A percentile compares a stretch with the other conserved stretches of the same genome.
These are phyloP conservation scores for Intellagama lesueurii DNA, from an alignment of 2,797 vertebrate species.

Conservation along the genomic window DNA sequence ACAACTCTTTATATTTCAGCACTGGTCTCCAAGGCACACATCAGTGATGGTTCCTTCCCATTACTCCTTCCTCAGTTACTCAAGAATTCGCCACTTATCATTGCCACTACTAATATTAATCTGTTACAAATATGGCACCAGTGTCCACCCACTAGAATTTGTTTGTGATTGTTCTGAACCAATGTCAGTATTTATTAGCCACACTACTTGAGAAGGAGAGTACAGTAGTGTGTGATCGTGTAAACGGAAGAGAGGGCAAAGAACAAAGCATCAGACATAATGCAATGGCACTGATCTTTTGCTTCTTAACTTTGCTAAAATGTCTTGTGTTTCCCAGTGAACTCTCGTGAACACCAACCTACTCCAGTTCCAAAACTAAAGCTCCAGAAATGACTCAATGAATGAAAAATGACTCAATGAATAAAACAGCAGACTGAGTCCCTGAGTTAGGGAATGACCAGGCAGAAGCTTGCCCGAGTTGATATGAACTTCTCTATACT, in stretches of 20 bases:
- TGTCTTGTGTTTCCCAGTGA: not conserved
- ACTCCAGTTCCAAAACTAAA: not conserved
- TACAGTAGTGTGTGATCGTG: not conserved
- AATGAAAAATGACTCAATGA: not conserved
- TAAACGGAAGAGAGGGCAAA: not conserved
- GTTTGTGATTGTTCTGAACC: not conserved
- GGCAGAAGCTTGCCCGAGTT: too few relatives aligned
- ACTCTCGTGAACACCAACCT: not conserved
- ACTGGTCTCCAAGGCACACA: not conserved
- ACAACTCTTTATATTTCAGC: not conserved
- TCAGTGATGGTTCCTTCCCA: not conserved
- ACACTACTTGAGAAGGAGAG: not conserved
- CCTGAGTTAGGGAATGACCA: too few relatives aligned
- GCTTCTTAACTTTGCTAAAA: not conserved
- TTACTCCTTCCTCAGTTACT: not conserved
- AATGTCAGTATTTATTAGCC: not conserved
- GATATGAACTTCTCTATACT: too few relatives aligned
- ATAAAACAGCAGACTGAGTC: not conserved
- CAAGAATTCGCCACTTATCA: too few relatives aligned
- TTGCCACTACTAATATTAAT: not conserved
- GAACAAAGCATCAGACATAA: not conserved
- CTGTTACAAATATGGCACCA: not conserved
- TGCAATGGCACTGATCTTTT: not conserved
- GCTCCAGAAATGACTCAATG: not conserved
- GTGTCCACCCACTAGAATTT: not conserved